phyloP scores from a whole-genome alignment of 2,113 vertebrate species.

The Campylomormyrus numenius region DNA sequence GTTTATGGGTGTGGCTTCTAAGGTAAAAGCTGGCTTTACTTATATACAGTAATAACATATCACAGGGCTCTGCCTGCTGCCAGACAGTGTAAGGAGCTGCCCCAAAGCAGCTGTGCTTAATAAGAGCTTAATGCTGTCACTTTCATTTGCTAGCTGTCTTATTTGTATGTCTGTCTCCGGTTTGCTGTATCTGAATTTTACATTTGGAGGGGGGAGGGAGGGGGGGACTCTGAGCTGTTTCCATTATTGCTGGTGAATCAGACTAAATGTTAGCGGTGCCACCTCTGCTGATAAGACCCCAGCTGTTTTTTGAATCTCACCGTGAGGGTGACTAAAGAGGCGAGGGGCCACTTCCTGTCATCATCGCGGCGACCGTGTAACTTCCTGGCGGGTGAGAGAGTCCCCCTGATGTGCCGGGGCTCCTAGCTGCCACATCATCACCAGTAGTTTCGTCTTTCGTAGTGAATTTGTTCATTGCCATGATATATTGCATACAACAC shows the following conservation, averaged over 20 bases:
- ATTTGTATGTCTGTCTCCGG: not conserved
- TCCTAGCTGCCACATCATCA: not conserved
- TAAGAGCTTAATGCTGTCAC: not conserved
- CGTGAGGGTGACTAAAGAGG: not conserved
- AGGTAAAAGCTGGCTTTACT: not conserved
- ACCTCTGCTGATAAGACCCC: not conserved
- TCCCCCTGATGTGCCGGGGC: not conserved
- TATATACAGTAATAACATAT: not conserved
- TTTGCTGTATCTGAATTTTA: not conserved
- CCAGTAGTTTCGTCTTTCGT: not conserved
- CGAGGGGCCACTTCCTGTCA: not conserved
- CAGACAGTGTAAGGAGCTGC: not conserved
- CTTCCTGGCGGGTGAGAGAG: not conserved
- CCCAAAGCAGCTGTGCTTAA: not conserved
- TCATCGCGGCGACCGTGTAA: not conserved
- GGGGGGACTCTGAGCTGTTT: not conserved
- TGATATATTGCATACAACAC: not conserved
- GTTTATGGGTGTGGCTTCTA: not conserved
- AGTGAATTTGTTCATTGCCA: not conserved
- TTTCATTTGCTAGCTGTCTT: not conserved
- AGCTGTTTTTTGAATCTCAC: not conserved
- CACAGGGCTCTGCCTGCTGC: not conserved
- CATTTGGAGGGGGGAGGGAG: not conserved
- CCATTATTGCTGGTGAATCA: not conserved
- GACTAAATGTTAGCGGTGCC: not conserved